Evolutionary conservation across 1,140 invertebrate genomes (phyloP), one percentile per base, ranked within the genome.

Genomic region (Drosophila triauraria): DNA sequence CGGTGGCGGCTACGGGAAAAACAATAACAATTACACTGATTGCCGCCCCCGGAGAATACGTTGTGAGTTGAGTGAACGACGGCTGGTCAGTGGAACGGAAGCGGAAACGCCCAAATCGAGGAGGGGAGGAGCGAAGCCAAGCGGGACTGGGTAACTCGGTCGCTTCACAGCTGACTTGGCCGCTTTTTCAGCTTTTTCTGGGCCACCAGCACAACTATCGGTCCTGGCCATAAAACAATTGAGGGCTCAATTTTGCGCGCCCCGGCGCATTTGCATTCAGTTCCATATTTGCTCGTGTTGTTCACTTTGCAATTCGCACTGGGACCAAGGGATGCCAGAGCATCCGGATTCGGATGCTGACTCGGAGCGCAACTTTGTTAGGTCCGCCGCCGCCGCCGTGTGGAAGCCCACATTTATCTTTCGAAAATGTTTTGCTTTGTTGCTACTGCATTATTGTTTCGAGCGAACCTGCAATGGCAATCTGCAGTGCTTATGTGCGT

Each of bases 1-100:
- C 32, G 20, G 38, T 40, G 51, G 20, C 2, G 32, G 35, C 32
- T 35, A 20, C 53, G 35, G 53, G 13, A 64, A 40, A 76, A 72
- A 87, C 85, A 88, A 87, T 87, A 87, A 87, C 84, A 87, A 87
- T 87, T 87, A 87, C 85, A 80, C 80, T 87, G 84, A 87, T 87
- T 84, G 85, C 80, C 44, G 77, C 72, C 80, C 72, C 65, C 72
- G 68, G 85, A 71, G 80, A 71, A 78, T 54, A 40, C 48, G 80
- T 59, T 74, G 76, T 69, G 67, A 67, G 63, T 62, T 79, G 76
- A 76, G 61, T 40, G 80, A 83, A 59, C 76, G 84, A 65, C 71
- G 65, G 48, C 69, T 46, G 58, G 70, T 61, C 69, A 47, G 44
- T 68, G 61, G 79, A 81, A 77, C 64, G 65, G 67, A 75, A 83